Conservation (phyloP, 2,888 invertebrate genomes). For the Drosophila barbarae region DNA sequence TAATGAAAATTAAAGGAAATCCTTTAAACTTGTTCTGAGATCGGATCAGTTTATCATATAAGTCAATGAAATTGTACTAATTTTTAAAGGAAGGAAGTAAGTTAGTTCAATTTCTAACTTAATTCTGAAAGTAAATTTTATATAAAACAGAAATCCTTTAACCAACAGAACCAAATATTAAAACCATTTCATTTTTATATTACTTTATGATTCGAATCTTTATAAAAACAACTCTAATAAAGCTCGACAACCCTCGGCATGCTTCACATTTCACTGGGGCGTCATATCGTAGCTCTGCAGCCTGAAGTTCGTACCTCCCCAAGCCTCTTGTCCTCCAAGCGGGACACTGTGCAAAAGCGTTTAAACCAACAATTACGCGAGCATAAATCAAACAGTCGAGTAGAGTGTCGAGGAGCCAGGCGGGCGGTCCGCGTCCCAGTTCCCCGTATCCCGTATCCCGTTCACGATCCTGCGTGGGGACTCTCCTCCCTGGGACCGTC, state of each 20-base stretch:
- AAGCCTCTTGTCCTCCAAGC: conserved; percentile 23
- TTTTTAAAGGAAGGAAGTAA: no score
- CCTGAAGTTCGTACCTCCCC: conserved; percentile 2
- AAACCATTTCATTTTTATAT: not conserved
- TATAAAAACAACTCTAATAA: no score
- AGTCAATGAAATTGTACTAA: not conserved
- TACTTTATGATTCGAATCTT: not conserved
- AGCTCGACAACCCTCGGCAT: conserved; percentile 58
- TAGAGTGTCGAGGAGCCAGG: conserved; percentile 54
- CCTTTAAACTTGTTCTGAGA: not conserved
- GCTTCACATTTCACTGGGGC: conserved; percentile 56
- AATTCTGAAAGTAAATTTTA: no score
- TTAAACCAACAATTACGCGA: conserved; percentile 80
- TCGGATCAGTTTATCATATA: fast-evolving
- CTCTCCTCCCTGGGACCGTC: conserved; percentile 23
- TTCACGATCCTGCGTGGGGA: conserved; percentile 9
- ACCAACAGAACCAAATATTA: no score
- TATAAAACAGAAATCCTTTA: no score
- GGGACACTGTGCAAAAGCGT: conserved; percentile 73
- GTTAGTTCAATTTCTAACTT: no score
- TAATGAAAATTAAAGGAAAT: not conserved
- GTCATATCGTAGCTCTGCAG: conserved; percentile 56
- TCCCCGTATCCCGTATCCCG: conserved; percentile 15
- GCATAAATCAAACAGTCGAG: conserved; percentile 80
- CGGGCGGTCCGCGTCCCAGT: conserved; percentile 62